Evolutionary conservation across 2,888 invertebrate species (phyloP).

Genomic region (Orthonychiurus folsomi): DNA sequence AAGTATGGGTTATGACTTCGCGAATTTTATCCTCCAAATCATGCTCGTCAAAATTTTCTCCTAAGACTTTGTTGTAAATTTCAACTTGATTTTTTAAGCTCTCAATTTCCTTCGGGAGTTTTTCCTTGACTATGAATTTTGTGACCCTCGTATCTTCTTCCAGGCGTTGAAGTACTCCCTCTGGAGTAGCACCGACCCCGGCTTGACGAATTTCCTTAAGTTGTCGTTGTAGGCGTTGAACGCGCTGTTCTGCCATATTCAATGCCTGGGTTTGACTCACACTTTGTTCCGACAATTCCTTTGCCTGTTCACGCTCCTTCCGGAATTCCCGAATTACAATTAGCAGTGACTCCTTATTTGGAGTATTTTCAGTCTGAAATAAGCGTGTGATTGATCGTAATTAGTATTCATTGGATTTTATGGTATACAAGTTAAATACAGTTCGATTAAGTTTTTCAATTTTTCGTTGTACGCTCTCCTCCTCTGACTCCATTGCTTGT

Average conservation of each 20-base stretch:
- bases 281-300: conserved; percentile 52
- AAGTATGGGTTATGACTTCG: neutral
- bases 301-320: conserved; percentile 53
- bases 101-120: conserved; percentile 64
- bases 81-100: conserved; percentile 56
- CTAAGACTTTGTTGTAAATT: conserved; percentile 59
- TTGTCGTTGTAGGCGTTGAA: conserved; percentile 58
- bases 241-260: conserved; percentile 49
- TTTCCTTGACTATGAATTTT: conserved; percentile 65
- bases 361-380: conserved; percentile 55
- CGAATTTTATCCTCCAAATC: conserved; percentile 44
- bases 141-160: conserved; percentile 69
- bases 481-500: conserved; percentile 75
- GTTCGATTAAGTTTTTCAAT: conserved; percentile 53
- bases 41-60: conserved; percentile 56
- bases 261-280: conserved; percentile 51
- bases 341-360: conserved; percentile 58
- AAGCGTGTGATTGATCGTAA: conserved; percentile 7
- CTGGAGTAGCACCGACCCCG: conserved; percentile 53
- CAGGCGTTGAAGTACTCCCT: conserved; percentile 60
- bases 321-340: conserved; percentile 50
- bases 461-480: conserved; percentile 60
- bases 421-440: conserved; percentile 44
- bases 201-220: conserved; percentile 54
- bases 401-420: conserved; percentile 4